Evolutionary conservation across 2,797 vertebrate species (phyloP).

Genomic region (Limnodromus scolopaceus): DNA sequence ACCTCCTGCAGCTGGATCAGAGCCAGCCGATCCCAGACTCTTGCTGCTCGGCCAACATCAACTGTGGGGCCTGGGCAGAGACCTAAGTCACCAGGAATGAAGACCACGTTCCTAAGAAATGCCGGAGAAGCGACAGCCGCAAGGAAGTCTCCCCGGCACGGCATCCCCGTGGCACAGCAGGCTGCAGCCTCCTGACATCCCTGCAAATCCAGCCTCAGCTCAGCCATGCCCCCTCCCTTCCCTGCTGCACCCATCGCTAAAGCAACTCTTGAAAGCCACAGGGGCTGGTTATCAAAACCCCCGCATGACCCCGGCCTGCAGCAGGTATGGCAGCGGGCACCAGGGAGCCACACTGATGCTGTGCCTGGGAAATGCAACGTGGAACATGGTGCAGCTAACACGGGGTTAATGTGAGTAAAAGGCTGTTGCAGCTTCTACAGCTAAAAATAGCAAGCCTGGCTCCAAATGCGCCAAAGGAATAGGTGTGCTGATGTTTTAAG

Average conservation of each 20-base stretch:
- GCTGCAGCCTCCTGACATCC: not conserved
- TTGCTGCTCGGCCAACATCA: not conserved
- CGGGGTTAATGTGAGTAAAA: not conserved
- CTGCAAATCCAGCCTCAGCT: not conserved
- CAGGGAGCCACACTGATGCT: not conserved
- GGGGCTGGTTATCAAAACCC: not conserved
- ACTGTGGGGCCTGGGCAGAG: constrained; percentile 40
- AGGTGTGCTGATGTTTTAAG: constrained; percentile 43
- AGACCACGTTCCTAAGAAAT: not conserved
- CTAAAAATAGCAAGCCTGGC: constrained; percentile 32
- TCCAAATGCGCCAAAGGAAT: not conserved
- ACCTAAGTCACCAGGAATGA: constrained; percentile 8
- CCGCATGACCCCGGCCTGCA: rapidly evolving
- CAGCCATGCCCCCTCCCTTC: not conserved
- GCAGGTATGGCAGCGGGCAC: not conserved
- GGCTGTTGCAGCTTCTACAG: not conserved
- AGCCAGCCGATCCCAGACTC: not conserved
- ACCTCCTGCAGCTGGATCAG: not conserved
- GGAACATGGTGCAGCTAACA: not conserved
- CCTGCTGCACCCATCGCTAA: not conserved
- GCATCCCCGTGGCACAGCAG: not conserved
- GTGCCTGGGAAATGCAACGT: not conserved
- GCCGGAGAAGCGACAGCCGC: not conserved
- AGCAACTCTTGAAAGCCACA: not conserved
- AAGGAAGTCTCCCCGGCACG: not conserved